Evolutionary conservation across 2,113 vertebrate genomes (phyloP).

Genomic region (Seriola dumerili): DNA sequence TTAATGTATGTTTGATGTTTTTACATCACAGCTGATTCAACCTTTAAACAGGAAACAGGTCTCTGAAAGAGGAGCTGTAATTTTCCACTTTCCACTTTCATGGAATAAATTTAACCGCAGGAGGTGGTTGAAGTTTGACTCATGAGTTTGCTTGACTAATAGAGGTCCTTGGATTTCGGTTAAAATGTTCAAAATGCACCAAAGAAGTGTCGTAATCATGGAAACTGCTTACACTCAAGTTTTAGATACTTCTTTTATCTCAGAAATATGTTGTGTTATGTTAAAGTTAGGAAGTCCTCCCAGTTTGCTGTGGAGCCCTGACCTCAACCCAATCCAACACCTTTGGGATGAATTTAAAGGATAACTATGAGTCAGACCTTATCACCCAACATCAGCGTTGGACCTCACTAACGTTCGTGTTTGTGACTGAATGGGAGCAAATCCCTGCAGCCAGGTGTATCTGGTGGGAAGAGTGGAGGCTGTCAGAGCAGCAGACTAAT

Average conservation of each 20-base stretch:
- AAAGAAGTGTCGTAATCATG: no score
- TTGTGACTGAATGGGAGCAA: not conserved
- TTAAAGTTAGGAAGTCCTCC: no score
- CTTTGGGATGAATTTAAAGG: not conserved
- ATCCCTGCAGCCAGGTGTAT: not conserved
- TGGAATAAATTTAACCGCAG: not conserved
- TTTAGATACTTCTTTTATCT: not conserved
- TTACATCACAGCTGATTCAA: constrained; percentile 29
- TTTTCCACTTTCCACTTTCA: not conserved
- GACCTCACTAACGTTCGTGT: not conserved
- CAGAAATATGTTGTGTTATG: not conserved
- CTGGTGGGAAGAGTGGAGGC: not conserved
- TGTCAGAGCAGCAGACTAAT: not conserved
- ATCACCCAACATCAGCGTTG: not conserved
- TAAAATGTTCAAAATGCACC: not conserved
- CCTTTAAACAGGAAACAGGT: constrained; percentile 29
- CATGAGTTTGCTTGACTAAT: not conserved
- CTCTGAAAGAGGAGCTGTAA: constrained; percentile 18
- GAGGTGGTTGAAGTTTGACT: not conserved
- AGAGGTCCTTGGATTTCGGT: not conserved
- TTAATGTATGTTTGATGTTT: constrained; percentile 41
- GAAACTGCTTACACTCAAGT: not conserved
- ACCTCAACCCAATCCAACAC: not conserved
- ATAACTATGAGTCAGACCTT: not conserved
- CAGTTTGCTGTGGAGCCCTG: not conserved